A percentile compares a stretch with the other conserved stretches of the same genome.
Evolutionary conservation across 2,888 invertebrate species (phyloP).

Genomic region (Ormia ochracea): DNA sequence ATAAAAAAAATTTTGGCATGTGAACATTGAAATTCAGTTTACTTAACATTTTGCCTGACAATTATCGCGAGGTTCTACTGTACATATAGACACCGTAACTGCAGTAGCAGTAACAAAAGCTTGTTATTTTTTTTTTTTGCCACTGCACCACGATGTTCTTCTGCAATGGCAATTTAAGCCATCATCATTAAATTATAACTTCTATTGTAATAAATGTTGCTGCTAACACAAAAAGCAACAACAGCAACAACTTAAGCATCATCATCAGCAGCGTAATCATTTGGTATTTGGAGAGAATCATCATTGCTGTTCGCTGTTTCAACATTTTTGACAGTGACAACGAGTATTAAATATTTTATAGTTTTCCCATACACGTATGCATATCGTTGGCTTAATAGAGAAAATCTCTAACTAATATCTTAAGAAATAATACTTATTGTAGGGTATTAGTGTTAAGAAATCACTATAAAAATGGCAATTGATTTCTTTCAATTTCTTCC

Average conservation of each 20-base stretch:
- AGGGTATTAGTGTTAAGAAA: too few relatives aligned
- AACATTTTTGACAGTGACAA: constrained; percentile 46
- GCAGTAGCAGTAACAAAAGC: background rate
- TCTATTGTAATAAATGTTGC: constrained; percentile 31
- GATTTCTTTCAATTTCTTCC: too few relatives aligned
- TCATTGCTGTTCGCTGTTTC: constrained; percentile 15
- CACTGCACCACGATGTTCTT: constrained; percentile 23
- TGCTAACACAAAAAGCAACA: background rate
- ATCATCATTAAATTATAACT: constrained; percentile 54
- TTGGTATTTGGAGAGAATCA: constrained; percentile 22
- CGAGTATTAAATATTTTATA: constrained; percentile 26
- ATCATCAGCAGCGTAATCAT: background rate
- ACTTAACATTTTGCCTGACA: too few relatives aligned
- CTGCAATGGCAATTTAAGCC: constrained; percentile 53
- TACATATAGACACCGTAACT: background rate
- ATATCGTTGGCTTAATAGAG: background rate
- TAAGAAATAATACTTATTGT: too few relatives aligned
- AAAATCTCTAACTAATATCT: background rate
- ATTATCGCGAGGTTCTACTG: too few relatives aligned
- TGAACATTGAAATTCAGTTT: too few relatives aligned
- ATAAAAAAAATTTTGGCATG: too few relatives aligned
- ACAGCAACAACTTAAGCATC: background rate
- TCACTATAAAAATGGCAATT: too few relatives aligned
- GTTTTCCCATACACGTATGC: background rate
- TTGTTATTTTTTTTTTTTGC: constrained; percentile 2